Evolutionary conservation across 1,140 invertebrate species (phyloP).

Genomic region (Chionoecetes opilio): DNA sequence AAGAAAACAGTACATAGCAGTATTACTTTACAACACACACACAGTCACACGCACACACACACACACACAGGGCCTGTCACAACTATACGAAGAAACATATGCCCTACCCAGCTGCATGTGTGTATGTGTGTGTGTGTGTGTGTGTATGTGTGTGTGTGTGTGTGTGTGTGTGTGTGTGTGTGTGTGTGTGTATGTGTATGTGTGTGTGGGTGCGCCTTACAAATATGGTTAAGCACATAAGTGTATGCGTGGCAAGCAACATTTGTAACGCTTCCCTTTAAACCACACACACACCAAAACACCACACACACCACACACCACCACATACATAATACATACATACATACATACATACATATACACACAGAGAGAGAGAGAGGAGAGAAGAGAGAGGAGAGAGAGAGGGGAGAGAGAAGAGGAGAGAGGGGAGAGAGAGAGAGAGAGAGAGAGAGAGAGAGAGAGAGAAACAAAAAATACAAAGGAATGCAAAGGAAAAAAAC

Average conservation of each 20-base stretch:
- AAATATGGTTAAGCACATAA: not conserved
- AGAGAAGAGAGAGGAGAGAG: constrained; percentile 39
- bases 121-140: not conserved
- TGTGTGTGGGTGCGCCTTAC: constrained; percentile 3
- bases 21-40: not conserved
- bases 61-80: too few relatives aligned
- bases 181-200: constrained; percentile 52
- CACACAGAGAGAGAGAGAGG: too few relatives aligned
- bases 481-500: too few relatives aligned
- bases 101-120: not conserved
- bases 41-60: constrained; percentile 39
- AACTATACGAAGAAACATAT: too few relatives aligned
- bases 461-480: too few relatives aligned
- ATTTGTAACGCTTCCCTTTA: not conserved
- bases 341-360: not conserved
- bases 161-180: constrained; percentile 48
- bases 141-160: not conserved
- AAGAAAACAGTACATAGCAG: not conserved
- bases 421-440: not conserved
- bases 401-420: constrained; percentile 11
- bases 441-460: constrained; percentile 37
- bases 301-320: constrained; percentile 18
- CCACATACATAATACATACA: not conserved
- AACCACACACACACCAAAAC: constrained; percentile 31
- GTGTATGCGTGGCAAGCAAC: not conserved